Evolutionary conservation across 2,113 vertebrate species (phyloP).

Genomic region (Tupaia chinensis): DNA sequence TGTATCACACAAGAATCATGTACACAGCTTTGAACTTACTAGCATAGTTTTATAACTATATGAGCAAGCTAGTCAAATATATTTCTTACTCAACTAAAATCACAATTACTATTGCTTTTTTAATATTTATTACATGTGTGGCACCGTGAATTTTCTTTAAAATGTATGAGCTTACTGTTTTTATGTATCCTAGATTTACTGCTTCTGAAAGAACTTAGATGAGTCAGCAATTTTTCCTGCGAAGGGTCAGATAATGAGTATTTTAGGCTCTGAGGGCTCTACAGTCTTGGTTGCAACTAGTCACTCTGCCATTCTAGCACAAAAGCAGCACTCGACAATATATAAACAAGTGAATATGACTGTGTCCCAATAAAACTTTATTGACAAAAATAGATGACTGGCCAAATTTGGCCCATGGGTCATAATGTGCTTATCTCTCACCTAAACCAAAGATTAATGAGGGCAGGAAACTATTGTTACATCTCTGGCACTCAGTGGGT

Average conservation of each 20-base stretch:
- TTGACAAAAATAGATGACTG: background rate
- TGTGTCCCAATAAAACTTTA: constrained; percentile 14
- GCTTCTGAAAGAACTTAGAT: background rate
- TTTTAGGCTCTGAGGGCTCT: background rate
- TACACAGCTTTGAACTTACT: background rate
- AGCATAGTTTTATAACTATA: background rate
- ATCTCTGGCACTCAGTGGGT: background rate
- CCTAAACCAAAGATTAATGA: background rate
- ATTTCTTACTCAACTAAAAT: background rate
- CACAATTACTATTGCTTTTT: background rate
- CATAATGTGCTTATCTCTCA: background rate
- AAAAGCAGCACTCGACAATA: background rate
- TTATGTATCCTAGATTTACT: background rate
- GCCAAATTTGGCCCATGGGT: background rate
- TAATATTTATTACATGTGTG: background rate
- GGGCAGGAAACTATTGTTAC: background rate
- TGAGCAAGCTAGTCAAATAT: background rate
- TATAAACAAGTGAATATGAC: background rate
- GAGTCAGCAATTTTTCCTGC: background rate
- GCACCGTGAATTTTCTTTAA: background rate
- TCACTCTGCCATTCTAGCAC: background rate
- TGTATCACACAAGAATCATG: background rate
- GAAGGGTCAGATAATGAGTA: background rate
- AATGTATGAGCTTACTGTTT: background rate
- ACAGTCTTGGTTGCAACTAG: background rate